A percentile compares a stretch with the other conserved stretches of the same genome.
These are phyloP conservation scores for Timema cristinae DNA, from an alignment of 2,888 invertebrate species.

Conservation along the genomic window DNA sequence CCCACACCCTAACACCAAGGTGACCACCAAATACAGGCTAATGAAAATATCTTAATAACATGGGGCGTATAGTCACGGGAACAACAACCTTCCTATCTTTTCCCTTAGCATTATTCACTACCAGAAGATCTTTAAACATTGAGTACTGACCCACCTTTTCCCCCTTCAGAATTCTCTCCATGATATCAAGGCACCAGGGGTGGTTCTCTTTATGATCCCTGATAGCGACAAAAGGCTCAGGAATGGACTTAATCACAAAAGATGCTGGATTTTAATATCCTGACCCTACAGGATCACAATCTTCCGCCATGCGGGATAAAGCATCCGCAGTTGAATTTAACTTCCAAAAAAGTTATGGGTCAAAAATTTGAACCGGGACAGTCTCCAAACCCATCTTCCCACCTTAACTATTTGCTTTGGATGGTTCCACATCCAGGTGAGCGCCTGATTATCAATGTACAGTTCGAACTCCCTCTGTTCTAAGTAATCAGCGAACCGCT, in stretches of 20 bases:
- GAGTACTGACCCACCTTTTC: background rate
- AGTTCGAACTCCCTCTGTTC: background rate
- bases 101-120: background rate
- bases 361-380: background rate
- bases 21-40: background rate
- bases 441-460: background rate
- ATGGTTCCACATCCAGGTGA: background rate
- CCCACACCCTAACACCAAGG: background rate
- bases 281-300: too few species aligned
- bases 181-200: too few species aligned
- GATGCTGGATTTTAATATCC: too few species aligned
- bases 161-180: too few species aligned
- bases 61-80: background rate
- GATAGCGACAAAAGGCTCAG: too few species aligned
- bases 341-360: background rate
- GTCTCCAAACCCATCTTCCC: background rate
- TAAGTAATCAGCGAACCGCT: background rate
- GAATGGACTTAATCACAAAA: too few species aligned
- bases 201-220: too few species aligned
- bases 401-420: background rate
- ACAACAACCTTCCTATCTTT: background rate
- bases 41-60: background rate
- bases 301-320: background rate
- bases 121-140: background rate
- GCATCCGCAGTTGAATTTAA: background rate